A percentile compares a stretch with the other conserved stretches of the same genome.
These are phyloP conservation scores for Sabatieria punctata DNA, from an alignment of 2,888 invertebrate species.

Conservation along the genomic window DNA sequence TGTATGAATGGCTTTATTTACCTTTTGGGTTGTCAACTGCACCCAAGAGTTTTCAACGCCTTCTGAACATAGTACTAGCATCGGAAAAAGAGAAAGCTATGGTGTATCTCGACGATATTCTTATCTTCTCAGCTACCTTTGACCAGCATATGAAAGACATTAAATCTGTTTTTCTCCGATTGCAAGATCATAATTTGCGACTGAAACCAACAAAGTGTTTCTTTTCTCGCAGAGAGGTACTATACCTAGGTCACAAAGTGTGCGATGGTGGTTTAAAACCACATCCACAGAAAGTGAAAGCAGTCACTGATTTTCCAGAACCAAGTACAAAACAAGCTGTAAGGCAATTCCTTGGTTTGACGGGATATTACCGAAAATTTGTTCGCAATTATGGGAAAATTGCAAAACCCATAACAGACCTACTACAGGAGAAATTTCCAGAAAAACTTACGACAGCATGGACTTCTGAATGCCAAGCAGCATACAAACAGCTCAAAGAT, in stretches of 20 bases:
- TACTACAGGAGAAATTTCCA: no score
- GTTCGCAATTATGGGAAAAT: not conserved
- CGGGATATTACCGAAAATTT: not conserved
- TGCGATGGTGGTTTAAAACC: not conserved
- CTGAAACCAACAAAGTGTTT: constrained; percentile 1
- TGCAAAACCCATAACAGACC: not conserved
- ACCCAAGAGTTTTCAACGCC: constrained; percentile 10
- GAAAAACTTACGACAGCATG: no score
- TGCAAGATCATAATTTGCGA: not conserved
- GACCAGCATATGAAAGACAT: not conserved
- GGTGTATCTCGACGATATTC: not conserved
- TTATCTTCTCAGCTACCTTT: not conserved
- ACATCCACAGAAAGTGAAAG: not conserved
- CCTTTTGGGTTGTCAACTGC: constrained; percentile 11
- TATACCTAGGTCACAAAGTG: not conserved
- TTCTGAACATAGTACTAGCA: constrained; percentile 4
- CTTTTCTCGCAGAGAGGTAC: not conserved
- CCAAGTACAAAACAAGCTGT: not conserved
- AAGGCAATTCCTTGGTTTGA: not conserved
- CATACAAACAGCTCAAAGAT: not conserved
- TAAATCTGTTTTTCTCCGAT: not conserved
- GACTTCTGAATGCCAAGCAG: no score
- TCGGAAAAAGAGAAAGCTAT: no score
- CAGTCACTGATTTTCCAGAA: not conserved
- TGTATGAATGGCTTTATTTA: constrained; percentile 7